Base-by-base conservation (phyloP, 53 echinoderm and acorn worm genomes). In the Crossaster papposus region DNA sequence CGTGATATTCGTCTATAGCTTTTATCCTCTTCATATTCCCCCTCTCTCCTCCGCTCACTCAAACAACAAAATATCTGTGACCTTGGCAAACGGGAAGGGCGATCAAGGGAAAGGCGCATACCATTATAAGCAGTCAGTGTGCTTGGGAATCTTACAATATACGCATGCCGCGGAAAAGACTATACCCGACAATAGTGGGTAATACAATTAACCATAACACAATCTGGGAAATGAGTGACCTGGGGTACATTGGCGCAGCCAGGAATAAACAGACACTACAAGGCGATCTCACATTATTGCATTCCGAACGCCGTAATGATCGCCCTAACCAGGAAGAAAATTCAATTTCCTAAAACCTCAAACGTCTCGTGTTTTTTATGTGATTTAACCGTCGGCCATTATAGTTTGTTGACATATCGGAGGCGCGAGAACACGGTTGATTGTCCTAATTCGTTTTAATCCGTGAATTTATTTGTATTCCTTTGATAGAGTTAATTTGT, bases 191-290 rank as follows among this genome's bases (percentile, higher is more conserved):
- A 71, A 72, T 71, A 24, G 31, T 9, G 84, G 51, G 52, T 84
- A 84, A 84, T 84, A 72, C 22, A 84, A 84, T 84, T 84, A 84
- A 51, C 26, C 30, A 36, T 84, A 72, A 84, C 33, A 84, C 72
- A 84, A 72, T 84, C 70, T 15, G 14, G 72, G 22, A 62, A 72
- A 18, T 68, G 15, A 37, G 26, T 72, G 72, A 72, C 84, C 84
- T 44, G 51, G 72, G 72, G 70, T 68, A 36, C 70, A 70, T 83
- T 68, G 70, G 34, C n/a, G 52, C 7, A 44, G 81, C 20, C 34
- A 35, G 18, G 81, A 28, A 32, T 81, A 55, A 58, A 64, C 32
- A 20, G 32, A 2, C 53, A 34, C 12, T 58, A 23, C 63, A 30
- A 23, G 62, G 20, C 22, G 30, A 81, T 33, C 55, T 79, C 20